These are phyloP conservation scores for Drosophila trapezifrons DNA, from an alignment of 1,140 invertebrate genomes.

Conservation along the genomic window DNA sequence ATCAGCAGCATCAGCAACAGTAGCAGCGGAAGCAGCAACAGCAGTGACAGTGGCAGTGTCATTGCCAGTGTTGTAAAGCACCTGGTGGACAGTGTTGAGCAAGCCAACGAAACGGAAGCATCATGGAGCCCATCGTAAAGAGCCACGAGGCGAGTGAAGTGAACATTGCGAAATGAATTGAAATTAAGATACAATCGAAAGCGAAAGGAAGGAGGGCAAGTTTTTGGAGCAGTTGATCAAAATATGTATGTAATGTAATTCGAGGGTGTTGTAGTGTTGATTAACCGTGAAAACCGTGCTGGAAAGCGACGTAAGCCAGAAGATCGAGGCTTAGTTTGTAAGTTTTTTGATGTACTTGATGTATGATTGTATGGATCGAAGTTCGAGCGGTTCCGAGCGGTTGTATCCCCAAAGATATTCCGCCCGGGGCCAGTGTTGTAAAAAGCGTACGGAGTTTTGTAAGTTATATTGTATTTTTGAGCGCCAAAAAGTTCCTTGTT, in stretches of 20 bases:
- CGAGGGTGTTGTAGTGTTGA: constrained; percentile 55
- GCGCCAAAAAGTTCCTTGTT: constrained; percentile 83
- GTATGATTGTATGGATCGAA: constrained; percentile 38
- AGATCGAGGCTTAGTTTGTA: constrained; percentile 52
- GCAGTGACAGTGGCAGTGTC: constrained; percentile 28
- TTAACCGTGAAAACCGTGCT: constrained; percentile 45
- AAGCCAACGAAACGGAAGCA: constrained; percentile 43
- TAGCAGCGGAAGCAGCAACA: constrained; percentile 27
- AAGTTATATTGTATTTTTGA: constrained; percentile 80
- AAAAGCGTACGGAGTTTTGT: constrained; percentile 66
- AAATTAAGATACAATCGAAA: constrained; percentile 35
- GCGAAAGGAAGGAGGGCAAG: constrained; percentile 29
- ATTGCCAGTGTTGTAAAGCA: constrained; percentile 5
- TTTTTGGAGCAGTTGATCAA: constrained; percentile 81
- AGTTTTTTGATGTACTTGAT: constrained; percentile 55
- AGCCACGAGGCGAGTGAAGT: constrained; percentile 62
- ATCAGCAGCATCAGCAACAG: constrained; percentile 21
- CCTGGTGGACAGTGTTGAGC: constrained; percentile 14
- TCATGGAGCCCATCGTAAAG: constrained; percentile 64
- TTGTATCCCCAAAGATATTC: background rate
- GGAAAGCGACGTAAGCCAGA: constrained; percentile 32
- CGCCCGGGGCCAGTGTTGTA: constrained; percentile 59
- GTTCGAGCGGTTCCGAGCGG: constrained; percentile 28
- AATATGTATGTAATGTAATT: constrained; percentile 74
- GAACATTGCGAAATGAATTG: constrained; percentile 71